Evolutionary conservation across 2,888 invertebrate genomes (phyloP), one percentile per base, ranked within the genome.

Genomic region (Orthosia cruda): DNA sequence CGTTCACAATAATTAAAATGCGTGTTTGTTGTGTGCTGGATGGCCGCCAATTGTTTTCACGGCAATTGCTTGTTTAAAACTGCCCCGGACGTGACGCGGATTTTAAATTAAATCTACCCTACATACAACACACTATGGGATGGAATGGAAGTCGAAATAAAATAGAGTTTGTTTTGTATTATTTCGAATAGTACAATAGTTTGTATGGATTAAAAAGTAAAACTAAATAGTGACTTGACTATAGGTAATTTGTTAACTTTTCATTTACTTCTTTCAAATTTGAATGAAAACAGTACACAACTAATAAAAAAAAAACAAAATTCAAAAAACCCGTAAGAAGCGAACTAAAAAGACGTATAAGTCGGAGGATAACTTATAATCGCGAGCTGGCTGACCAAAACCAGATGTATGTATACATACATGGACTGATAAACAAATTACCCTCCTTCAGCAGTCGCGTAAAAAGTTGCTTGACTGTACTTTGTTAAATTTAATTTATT

Each of bases 11-110:
- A 87, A 90, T 92, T 91, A 91, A 89, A 88, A 89, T 86, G 86
- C 85, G 84, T 92, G 89, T 92, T 91, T 92, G 89, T 88, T 80
- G 86, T 74, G 84, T 83, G 86, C 85, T 85, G 87, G 83, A 81
- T 84, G 84, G 85, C 81, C 87, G 85, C 87, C 85, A 91, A 91
- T 93, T 93, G 93, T 94, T 93, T 91, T 88, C 89, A 71, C 81
- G 86, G 88, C 91, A 90, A 89, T 91, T 89, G 90, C 87, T 91
- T 92, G 93, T 93, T 93, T 93, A 92, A 93, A 92, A 91, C 92
- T 89, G 86, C 77, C 80, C 83, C 79, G 77, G 62, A 91, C 92
- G 92, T 91, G 92, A 91, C 86, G 74, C 81, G 87, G 88, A 86
- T 87, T 88, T 76, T 72, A 83, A 87, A 86, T 85, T 87, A 72